Evolutionary conservation across 2,797 vertebrate genomes (phyloP).

Genomic region (Falco berigora): DNA sequence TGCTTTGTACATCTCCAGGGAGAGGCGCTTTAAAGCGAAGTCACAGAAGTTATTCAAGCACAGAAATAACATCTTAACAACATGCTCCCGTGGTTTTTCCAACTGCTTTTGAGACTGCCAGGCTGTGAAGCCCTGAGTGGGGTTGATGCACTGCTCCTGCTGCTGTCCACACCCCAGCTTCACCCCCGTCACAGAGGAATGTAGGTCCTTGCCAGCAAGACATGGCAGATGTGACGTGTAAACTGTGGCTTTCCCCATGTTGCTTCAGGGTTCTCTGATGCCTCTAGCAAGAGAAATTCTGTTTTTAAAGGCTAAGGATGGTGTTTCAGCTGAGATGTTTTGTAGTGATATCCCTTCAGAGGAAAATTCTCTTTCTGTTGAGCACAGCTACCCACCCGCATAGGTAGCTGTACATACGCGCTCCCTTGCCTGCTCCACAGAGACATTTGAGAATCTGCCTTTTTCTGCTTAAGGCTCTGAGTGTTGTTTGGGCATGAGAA

Average conservation of each 20-base stretch:
- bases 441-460: neutral
- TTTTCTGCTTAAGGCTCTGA: neutral
- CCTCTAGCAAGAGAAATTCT: neutral
- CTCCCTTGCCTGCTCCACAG: neutral
- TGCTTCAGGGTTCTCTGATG: neutral
- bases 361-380: neutral
- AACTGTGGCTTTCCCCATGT: neutral
- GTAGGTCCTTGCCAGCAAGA: neutral
- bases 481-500: neutral
- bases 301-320: neutral
- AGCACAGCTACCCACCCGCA: neutral
- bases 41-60: neutral
- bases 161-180: neutral
- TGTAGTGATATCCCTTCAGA: neutral
- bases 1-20: neutral
- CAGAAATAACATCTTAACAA: neutral
- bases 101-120: neutral
- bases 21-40: neutral
- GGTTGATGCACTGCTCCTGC: neutral
- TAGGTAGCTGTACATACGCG: accelerated
- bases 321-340: neutral
- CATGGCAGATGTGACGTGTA: neutral
- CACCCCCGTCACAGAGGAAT: neutral
- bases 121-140: neutral
- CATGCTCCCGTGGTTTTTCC: neutral